phyloP scores from a whole-genome alignment of 2,888 invertebrate genomes.

The Lepeophtheirus nordmannii region DNA sequence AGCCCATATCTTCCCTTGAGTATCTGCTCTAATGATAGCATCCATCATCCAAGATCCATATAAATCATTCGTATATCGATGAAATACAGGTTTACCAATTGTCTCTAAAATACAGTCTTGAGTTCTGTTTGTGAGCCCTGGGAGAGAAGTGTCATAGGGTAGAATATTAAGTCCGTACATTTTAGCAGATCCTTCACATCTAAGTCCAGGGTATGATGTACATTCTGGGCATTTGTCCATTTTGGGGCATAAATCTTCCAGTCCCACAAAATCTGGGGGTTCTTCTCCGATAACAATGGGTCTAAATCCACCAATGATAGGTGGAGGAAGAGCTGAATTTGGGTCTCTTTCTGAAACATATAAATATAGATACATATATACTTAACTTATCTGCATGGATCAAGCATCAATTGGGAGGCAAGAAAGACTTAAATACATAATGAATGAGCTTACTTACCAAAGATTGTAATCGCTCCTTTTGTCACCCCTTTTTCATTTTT shows the following conservation, averaged over 20 bases:
- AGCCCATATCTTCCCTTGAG: conserved; percentile 61
- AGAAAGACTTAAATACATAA: background rate
- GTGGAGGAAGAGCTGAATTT: conserved; percentile 39
- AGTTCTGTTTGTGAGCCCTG: conserved; percentile 22
- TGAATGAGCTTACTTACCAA: conserved; percentile 39
- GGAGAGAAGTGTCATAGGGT: conserved; percentile 22
- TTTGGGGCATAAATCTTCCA: conserved; percentile 44
- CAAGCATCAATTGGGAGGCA: background rate
- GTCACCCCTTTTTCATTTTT: conserved; percentile 68
- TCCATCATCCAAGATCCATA: conserved; percentile 63
- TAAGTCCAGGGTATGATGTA: conserved; percentile 36
- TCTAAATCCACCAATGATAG: conserved; percentile 41
- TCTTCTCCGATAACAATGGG: conserved; percentile 18
- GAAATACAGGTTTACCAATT: conserved; percentile 82
- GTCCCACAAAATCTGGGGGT: conserved; percentile 7
- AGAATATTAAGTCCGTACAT: conserved; percentile 23
- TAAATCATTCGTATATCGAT: conserved; percentile 55
- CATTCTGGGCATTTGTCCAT: conserved; percentile 47
- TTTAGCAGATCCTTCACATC: conserved; percentile 24
- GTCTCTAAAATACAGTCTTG: conserved; percentile 72
- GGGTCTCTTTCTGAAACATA: conserved; percentile 34
- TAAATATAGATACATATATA: background rate
- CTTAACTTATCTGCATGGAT: too few species aligned
- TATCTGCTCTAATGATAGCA: conserved; percentile 30
- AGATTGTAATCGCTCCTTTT: conserved; percentile 52